phyloP scores from a whole-genome alignment of 2,888 invertebrate species.

The Andricus quercusramuli region DNA sequence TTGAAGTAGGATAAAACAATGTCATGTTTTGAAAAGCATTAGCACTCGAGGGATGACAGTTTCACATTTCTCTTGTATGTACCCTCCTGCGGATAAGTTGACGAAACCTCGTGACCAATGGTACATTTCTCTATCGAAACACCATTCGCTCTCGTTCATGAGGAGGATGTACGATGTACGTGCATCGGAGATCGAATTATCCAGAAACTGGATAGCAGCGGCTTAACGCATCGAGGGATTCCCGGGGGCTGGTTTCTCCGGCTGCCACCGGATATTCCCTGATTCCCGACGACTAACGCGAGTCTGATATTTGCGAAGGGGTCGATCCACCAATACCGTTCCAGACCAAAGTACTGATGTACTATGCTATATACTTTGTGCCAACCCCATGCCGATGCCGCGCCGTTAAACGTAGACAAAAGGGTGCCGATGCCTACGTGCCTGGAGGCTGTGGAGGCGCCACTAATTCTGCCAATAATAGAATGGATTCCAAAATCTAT shows the following conservation, averaged over 20 bases:
- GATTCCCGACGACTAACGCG: slow-evolving; percentile 69
- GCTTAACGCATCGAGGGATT: slow-evolving; percentile 51
- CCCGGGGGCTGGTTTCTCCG: slow-evolving; percentile 68
- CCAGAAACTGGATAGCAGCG: slow-evolving; percentile 66
- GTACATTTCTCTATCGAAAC: slow-evolving; percentile 13
- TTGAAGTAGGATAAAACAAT: background rate
- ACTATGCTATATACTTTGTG: slow-evolving; percentile 59
- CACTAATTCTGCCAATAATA: slow-evolving; percentile 73
- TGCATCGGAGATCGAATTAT: slow-evolving; percentile 67
- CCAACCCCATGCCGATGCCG: slow-evolving; percentile 62
- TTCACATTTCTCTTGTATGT: slow-evolving; percentile 5
- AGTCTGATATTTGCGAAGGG: slow-evolving; percentile 73
- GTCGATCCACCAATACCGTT: slow-evolving; percentile 56
- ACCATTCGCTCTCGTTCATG: slow-evolving; percentile 18
- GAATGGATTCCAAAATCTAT: slow-evolving; percentile 44
- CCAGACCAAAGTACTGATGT: slow-evolving; percentile 52
- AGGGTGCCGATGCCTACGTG: slow-evolving; percentile 64
- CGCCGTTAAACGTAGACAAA: slow-evolving; percentile 71
- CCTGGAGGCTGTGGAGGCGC: slow-evolving; percentile 62
- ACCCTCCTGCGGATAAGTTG: slow-evolving; percentile 1
- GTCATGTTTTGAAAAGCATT: background rate
- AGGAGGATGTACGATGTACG: slow-evolving; percentile 29
- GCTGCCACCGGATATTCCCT: slow-evolving; percentile 71
- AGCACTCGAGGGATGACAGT: slow-evolving; percentile 9
- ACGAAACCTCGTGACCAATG: slow-evolving; percentile 3